Percentiles rank a stretch among this genome's conserved stretches.
Evolutionary conservation across 1,140 invertebrate genomes (phyloP).

Genomic region (Nymphalis io): DNA sequence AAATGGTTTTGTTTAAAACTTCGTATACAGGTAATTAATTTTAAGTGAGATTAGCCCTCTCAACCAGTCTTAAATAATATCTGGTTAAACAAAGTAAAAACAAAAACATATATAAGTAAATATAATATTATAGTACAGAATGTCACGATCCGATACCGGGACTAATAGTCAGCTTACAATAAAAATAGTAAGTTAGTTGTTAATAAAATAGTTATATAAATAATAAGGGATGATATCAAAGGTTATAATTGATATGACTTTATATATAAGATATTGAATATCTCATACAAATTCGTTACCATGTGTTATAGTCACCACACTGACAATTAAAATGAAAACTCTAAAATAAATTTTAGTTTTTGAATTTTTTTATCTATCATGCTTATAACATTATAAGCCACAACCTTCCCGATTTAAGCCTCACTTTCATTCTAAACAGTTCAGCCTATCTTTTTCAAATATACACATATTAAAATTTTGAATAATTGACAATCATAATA

Average conservation of each 20-base stretch:
- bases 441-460: constrained; percentile 5
- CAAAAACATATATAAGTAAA: no score
- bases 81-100: no score
- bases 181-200: no score
- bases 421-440: neutral
- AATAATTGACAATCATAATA: constrained; percentile 5
- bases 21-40: no score
- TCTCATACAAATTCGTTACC: neutral
- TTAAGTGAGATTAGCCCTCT: no score
- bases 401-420: neutral
- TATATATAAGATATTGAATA: neutral
- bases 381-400: neutral
- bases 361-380: neutral
- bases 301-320: neutral
- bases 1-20: no score
- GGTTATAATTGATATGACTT: neutral
- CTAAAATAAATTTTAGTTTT: neutral
- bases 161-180: neutral
- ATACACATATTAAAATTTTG: neutral
- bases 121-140: no score
- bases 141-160: no score
- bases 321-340: neutral
- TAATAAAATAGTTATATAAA: neutral
- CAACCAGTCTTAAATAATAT: no score
- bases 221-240: neutral